Base-by-base conservation (phyloP, 2,113 vertebrate species). In the Acrocephalus arundinaceus region DNA sequence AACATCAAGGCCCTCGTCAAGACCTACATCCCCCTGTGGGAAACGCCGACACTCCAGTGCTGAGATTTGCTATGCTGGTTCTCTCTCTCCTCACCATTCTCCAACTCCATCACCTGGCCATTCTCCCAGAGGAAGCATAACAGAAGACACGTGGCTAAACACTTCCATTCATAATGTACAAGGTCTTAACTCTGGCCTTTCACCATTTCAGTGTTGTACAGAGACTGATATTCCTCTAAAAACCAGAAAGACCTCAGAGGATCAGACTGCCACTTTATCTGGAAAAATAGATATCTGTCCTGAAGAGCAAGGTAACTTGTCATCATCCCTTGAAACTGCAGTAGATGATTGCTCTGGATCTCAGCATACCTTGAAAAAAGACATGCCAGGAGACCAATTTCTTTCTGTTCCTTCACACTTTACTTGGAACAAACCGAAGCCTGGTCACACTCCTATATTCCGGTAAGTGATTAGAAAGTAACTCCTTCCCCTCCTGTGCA, bases 401-500 rank as follows among this genome's bases (percentile, higher is more conserved):
- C 99, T 99, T 89, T 99, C 99, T 65, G 99, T 99, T 96, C 99
- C 99, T 94, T 99, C 99, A 43, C 99, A 98, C 96, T 99, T 99
- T 97, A 99, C 98, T 52, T 99, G 99, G 99, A 99, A 98, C 98
- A 99, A 99, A 98, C 99, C 99, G 96, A 99, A 99, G 97, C 99
- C 99, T 90, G 99, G 99, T 89, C 99, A 99, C 77, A 99, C 99
- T 57, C 99, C 99, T 68, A 98, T 99, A 97, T 99, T 99, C 98
- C 99, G 99, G 99, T 99, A 98, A 98, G 98, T 95, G 71, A 52
- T 66, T 49, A 76, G 22, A 62, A 85, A 85, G 41, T 37, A 43
- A 17, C 83, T 61, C 21, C 9, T 21, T 43, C 25, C 39, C 19
- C 3, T 68, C 13, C 33, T 30, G 0, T 51, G 31, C 24, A 15